phyloP scores from a whole-genome alignment of 2,113 vertebrate genomes.

The Oryzias woworae region DNA sequence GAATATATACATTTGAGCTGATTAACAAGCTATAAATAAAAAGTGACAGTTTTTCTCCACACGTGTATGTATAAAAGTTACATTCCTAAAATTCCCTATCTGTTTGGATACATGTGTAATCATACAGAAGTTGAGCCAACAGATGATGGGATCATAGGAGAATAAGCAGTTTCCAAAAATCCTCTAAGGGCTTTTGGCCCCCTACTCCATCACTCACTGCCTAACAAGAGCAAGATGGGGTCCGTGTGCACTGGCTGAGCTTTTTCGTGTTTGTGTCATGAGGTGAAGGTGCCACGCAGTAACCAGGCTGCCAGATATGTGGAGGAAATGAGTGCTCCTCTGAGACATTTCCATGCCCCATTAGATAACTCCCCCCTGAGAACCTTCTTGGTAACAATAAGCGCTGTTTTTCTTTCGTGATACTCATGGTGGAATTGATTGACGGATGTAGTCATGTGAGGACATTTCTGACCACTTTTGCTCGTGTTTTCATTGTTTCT shows the following conservation, averaged over 20 bases:
- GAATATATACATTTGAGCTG: no score
- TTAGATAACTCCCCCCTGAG: constrained; percentile 25
- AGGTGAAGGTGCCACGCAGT: not conserved
- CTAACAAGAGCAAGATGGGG: constrained; percentile 13
- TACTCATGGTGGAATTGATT: no score
- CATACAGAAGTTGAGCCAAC: no score
- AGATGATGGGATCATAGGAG: no score
- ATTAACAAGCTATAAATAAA: no score
- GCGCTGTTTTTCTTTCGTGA: no score
- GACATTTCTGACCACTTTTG: constrained; percentile 13
- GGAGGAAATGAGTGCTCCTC: constrained; percentile 2
- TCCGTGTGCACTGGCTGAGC: constrained; percentile 19
- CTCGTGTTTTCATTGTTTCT: constrained; percentile 18
- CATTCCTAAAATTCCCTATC: no score
- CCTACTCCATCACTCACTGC: constrained; percentile 28
- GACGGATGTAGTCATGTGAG: not conserved
- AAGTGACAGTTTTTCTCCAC: no score
- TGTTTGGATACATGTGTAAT: no score
- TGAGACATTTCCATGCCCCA: constrained; percentile 23
- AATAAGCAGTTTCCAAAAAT: no score
- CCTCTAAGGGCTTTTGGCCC: constrained; percentile 34
- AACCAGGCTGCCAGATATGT: constrained; percentile 22
- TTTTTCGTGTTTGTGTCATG: constrained; percentile 19
- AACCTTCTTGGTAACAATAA: not conserved
- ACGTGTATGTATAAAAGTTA: no score